Percentiles rank a stretch among this genome's conserved stretches.
Evolutionary conservation across 2,797 vertebrate species (phyloP).

Genomic region (Xerus rutilus): DNA sequence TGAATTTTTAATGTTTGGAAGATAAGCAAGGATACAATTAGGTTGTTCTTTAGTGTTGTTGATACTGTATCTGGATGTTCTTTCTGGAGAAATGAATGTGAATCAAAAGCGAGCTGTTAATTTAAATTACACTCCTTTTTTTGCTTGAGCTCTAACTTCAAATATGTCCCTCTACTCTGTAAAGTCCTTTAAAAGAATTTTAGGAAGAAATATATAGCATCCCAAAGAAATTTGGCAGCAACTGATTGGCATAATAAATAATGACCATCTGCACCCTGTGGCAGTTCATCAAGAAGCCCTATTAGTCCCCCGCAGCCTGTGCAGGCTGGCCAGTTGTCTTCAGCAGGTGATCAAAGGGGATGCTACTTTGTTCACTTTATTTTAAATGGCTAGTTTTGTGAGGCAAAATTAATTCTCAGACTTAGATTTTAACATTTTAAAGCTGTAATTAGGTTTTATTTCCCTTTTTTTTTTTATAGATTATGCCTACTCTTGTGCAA

Average conservation of each 20-base stretch:
- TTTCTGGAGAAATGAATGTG: not conserved
- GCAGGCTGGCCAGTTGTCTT: not conserved
- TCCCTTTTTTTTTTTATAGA: slow-evolving; percentile 56
- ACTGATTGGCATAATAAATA: slow-evolving; percentile 53
- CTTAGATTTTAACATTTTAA: slow-evolving; percentile 52
- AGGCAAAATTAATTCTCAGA: slow-evolving; percentile 53
- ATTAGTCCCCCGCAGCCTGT: not conserved
- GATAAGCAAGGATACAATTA: not conserved
- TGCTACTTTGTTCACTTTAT: slow-evolving; percentile 8
- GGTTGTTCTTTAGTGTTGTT: not conserved
- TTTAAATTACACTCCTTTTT: not conserved
- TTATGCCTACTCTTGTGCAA: slow-evolving; percentile 7
- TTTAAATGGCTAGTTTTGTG: slow-evolving; percentile 51
- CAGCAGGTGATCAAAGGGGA: slow-evolving; percentile 25
- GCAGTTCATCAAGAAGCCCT: not conserved
- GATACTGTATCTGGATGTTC: not conserved
- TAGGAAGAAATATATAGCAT: slow-evolving; percentile 24
- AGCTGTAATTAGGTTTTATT: slow-evolving; percentile 51
- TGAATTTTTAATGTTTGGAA: not conserved
- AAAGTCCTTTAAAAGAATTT: not conserved
- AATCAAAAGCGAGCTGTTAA: not conserved
- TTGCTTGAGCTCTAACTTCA: slow-evolving; percentile 5
- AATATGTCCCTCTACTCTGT: not conserved
- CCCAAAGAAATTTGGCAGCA: slow-evolving; percentile 10
- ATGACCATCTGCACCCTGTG: slow-evolving; percentile 44